Evolutionary conservation across 64 coral and sea anemone species (phyloP).

Genomic region (Exaiptasia diaphana): DNA sequence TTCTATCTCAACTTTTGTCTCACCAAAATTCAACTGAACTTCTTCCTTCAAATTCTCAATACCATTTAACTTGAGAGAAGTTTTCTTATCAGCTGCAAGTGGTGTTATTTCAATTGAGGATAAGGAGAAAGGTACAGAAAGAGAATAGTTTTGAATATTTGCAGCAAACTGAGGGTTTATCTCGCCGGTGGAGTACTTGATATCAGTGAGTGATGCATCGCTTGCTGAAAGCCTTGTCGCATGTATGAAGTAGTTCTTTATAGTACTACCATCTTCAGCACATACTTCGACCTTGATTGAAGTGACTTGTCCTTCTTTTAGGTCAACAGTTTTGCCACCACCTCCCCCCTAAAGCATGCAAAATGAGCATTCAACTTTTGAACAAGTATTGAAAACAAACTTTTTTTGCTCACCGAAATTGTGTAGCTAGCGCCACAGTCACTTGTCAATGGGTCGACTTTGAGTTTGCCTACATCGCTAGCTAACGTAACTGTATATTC

Average conservation of each 20-base stretch:
- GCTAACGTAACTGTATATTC: slow-evolving; percentile 85
- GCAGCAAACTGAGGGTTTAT: slow-evolving; percentile 66
- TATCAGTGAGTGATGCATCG: slow-evolving; percentile 57
- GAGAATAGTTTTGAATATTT: slow-evolving; percentile 43
- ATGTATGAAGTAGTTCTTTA: slow-evolving; percentile 81
- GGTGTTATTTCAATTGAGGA: slow-evolving; percentile 59
- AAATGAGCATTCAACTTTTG: neutral
- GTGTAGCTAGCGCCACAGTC: slow-evolving; percentile 84
- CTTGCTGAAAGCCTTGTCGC: slow-evolving; percentile 71
- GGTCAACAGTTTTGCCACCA: slow-evolving; percentile 59
- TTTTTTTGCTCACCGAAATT: slow-evolving; percentile 76
- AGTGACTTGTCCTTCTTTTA: slow-evolving; percentile 84
- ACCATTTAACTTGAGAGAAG: slow-evolving; percentile 58
- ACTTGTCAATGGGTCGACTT: slow-evolving; percentile 91
- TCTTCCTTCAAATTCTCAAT: slow-evolving; percentile 35
- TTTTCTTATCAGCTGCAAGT: slow-evolving; percentile 69
- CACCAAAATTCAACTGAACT: slow-evolving; percentile 62
- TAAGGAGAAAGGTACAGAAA: slow-evolving; percentile 28
- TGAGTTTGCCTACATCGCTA: slow-evolving; percentile 84
- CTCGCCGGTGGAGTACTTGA: slow-evolving; percentile 57
- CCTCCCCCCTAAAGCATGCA: slow-evolving; percentile 61
- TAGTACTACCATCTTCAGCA: slow-evolving; percentile 85
- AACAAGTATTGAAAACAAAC: slow-evolving; percentile 7
- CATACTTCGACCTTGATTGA: slow-evolving; percentile 85
- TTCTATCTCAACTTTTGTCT: slow-evolving; percentile 74